A percentile compares a stretch with the other conserved stretches of the same genome.
phyloP scores from a whole-genome alignment of 2,113 vertebrate species.

The Coturnix japonica region DNA sequence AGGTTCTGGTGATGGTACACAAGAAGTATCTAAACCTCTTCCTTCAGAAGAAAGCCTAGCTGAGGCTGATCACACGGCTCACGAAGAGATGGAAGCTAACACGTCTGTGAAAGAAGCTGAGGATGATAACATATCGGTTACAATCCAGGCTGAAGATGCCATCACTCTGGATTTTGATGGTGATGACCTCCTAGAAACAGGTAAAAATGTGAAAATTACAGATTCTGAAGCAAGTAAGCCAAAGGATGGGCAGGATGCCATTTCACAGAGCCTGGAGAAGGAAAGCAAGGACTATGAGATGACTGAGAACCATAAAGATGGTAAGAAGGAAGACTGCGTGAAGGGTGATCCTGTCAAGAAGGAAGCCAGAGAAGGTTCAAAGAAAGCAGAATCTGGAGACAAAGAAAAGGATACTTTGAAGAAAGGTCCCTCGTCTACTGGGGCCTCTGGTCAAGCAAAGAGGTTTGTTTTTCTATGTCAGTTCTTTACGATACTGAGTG shows the following conservation, averaged over 20 bases:
- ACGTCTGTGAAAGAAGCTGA: constrained; percentile 93
- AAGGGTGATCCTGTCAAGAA: constrained; percentile 93
- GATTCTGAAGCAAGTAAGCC: constrained; percentile 97
- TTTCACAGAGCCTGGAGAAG: constrained; percentile 89
- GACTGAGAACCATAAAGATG: constrained; percentile 92
- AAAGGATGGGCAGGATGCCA: constrained; percentile 89
- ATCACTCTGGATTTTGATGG: constrained; percentile 99
- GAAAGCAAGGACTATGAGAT: constrained; percentile 91
- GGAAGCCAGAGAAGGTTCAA: constrained; percentile 93
- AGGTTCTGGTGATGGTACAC: constrained; percentile 99
- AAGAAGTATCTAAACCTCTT: constrained; percentile 98
- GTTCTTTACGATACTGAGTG: constrained; percentile 99
- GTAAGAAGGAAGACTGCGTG: constrained; percentile 94
- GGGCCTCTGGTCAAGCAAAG: constrained; percentile 99
- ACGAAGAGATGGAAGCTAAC: constrained; percentile 89
- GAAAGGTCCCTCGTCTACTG: constrained; percentile 98
- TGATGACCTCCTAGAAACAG: constrained; percentile 99
- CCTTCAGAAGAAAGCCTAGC: constrained; percentile 92
- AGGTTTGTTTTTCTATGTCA: constrained; percentile 99
- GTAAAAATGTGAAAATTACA: constrained; percentile 99
- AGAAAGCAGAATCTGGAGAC: constrained; percentile 98
- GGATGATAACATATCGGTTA: constrained; percentile 99
- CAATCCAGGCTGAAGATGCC: constrained; percentile 99
- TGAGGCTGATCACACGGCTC: constrained; percentile 86
- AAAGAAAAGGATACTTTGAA: constrained; percentile 99